A percentile compares a stretch with the other conserved stretches of the same genome.
Evolutionary conservation across 2,888 invertebrate species (phyloP).

Genomic region (Agrotis puta): DNA sequence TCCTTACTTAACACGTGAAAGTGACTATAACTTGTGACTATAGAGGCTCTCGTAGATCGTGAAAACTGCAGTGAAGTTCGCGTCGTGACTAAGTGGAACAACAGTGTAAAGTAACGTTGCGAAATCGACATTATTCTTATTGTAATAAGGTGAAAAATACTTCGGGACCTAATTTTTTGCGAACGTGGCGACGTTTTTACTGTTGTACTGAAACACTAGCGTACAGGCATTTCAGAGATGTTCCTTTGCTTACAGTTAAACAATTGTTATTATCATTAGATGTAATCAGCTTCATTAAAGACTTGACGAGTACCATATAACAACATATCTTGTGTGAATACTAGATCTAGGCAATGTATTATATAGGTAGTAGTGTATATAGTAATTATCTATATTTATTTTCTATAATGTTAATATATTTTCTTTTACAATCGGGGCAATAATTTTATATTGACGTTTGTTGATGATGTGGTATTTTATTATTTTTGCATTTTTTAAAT

Average conservation of each 20-base stretch:
- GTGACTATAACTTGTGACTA: slow-evolving; percentile 77
- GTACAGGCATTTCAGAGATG: slow-evolving; percentile 77
- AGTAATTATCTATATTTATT: slow-evolving; percentile 75
- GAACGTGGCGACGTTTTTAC: slow-evolving; percentile 26
- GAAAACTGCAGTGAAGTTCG: slow-evolving; percentile 70
- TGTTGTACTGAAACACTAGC: slow-evolving; percentile 44
- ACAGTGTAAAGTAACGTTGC: slow-evolving; percentile 39
- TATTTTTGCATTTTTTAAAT: slow-evolving; percentile 77
- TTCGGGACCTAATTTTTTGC: slow-evolving; percentile 46
- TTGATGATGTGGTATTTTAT: slow-evolving; percentile 83
- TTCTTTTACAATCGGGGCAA: slow-evolving; percentile 80
- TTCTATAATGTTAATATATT: slow-evolving; percentile 65
- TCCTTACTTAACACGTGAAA: slow-evolving; percentile 94
- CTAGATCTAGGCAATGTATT: slow-evolving; percentile 84
- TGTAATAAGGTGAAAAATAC: slow-evolving; percentile 37
- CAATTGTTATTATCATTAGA: slow-evolving; percentile 80
- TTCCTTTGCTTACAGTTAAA: slow-evolving; percentile 81
- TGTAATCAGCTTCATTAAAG: slow-evolving; percentile 85
- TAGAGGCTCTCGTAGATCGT: slow-evolving; percentile 80
- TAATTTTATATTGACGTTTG: slow-evolving; percentile 82
- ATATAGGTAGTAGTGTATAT: slow-evolving; percentile 88
- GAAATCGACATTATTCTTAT: slow-evolving; percentile 28
- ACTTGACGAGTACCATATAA: slow-evolving; percentile 85
- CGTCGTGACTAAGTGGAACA: slow-evolving; percentile 41
- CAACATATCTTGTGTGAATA: slow-evolving; percentile 89